Conservation (phyloP, 2,113 vertebrate species). For the Alexandromys fortis region DNA sequence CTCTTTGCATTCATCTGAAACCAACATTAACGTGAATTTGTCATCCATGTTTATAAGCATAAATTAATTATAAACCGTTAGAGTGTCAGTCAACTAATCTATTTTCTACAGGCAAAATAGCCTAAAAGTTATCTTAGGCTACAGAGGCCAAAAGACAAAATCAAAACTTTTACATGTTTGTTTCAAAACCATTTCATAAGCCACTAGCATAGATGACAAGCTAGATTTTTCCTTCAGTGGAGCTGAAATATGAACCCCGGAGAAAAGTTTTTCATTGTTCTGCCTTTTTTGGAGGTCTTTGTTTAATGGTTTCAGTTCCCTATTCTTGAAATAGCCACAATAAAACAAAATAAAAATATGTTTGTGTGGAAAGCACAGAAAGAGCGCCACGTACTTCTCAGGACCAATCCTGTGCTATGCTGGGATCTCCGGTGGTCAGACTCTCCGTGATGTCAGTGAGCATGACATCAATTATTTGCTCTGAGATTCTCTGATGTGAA, state of each 20-base stretch:
- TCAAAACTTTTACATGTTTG: neutral
- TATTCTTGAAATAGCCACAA: slow-evolving; percentile 7
- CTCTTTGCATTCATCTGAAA: neutral
- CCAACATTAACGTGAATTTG: neutral
- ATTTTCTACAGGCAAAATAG: neutral
- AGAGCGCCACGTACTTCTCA: neutral
- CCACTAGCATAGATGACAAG: neutral
- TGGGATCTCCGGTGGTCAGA: neutral
- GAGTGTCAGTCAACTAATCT: neutral
- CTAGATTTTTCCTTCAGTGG: neutral
- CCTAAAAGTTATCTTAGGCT: neutral
- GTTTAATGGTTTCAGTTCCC: neutral
- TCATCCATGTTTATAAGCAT: neutral
- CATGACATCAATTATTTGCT: neutral
- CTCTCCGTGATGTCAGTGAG: neutral
- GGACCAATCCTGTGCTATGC: neutral
- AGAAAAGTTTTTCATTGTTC: neutral
- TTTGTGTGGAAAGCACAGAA: neutral
- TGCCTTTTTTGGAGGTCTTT: neutral
- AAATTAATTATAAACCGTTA: neutral
- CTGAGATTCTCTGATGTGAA: neutral
- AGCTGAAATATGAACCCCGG: neutral
- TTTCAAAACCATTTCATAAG: neutral
- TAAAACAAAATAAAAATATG: neutral
- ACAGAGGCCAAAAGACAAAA: neutral